phyloP scores from a whole-genome alignment of 1,140 invertebrate genomes.

The Atta cephalotes region DNA sequence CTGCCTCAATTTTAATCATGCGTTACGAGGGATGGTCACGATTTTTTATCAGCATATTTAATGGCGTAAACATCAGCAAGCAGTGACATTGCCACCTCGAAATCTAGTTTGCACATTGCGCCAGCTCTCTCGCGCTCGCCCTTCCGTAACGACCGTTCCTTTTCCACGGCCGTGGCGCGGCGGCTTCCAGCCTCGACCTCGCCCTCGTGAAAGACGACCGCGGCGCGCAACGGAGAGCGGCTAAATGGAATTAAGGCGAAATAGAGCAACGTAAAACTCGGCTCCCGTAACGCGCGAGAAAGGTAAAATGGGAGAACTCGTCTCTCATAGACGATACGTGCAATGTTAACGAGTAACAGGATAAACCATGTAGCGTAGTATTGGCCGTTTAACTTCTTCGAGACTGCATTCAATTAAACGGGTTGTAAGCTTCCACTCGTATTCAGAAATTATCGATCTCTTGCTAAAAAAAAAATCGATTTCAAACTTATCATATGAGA shows the following conservation, averaged over 20 bases:
- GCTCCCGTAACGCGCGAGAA: constrained; percentile 11
- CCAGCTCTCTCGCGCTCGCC: constrained; percentile 9
- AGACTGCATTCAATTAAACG: constrained; percentile 12
- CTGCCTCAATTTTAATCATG: background rate
- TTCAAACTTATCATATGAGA: background rate
- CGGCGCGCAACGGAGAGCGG: background rate
- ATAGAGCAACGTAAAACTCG: constrained; percentile 64
- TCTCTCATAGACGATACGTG: constrained; percentile 1
- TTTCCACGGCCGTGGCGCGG: background rate
- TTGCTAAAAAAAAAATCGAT: background rate
- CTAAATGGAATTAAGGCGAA: constrained; percentile 71
- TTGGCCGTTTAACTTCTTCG: constrained; percentile 34
- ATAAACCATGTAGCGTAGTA: constrained; percentile 10
- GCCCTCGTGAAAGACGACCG: constrained; percentile 7
- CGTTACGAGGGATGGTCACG: background rate
- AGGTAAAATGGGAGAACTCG: background rate
- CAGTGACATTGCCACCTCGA: constrained; percentile 27
- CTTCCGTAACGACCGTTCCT: constrained; percentile 31
- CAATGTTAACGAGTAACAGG: constrained; percentile 30
- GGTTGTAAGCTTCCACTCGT: background rate
- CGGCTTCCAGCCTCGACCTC: background rate
- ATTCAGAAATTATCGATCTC: background rate
- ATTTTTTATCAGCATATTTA: constrained; percentile 30
- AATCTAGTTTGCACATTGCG: constrained; percentile 42
- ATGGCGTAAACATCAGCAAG: background rate